Conservation (phyloP, 2,888 invertebrate species). For the Nomada ruficornis region DNA sequence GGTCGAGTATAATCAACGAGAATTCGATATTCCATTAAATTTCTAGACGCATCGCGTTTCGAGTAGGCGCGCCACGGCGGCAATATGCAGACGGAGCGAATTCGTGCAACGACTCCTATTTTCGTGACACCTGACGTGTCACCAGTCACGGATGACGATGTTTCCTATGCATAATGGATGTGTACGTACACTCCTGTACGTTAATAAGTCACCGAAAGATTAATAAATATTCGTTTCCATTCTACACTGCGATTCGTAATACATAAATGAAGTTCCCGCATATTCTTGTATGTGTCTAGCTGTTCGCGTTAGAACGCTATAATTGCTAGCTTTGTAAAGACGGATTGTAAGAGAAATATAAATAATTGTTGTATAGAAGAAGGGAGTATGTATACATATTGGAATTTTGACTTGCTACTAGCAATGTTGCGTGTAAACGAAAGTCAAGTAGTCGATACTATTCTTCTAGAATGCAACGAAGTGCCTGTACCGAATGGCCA, state of each 20-base stretch:
- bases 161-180: neutral
- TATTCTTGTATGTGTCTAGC: too few relatives aligned
- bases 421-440: too few relatives aligned
- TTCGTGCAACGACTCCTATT: conserved; percentile 46
- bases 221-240: neutral
- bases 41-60: conserved; percentile 58
- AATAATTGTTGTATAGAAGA: too few relatives aligned
- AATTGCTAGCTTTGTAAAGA: too few relatives aligned
- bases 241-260: neutral
- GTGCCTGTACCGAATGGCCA: too few relatives aligned
- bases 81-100: conserved; percentile 44
- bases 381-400: too few relatives aligned
- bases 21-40: conserved; percentile 62
- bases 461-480: too few relatives aligned
- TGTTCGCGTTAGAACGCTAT: too few relatives aligned
- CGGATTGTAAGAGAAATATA: too few relatives aligned
- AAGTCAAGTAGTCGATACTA: too few relatives aligned
- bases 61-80: conserved; percentile 52
- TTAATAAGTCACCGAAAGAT: neutral
- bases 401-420: too few relatives aligned
- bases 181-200: neutral
- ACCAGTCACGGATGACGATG: neutral
- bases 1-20: conserved; percentile 60
- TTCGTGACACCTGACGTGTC: conserved; percentile 25
- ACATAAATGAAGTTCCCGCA: neutral